Conservation (phyloP, 2,888 invertebrate species). For the Zonitis immaculata region DNA sequence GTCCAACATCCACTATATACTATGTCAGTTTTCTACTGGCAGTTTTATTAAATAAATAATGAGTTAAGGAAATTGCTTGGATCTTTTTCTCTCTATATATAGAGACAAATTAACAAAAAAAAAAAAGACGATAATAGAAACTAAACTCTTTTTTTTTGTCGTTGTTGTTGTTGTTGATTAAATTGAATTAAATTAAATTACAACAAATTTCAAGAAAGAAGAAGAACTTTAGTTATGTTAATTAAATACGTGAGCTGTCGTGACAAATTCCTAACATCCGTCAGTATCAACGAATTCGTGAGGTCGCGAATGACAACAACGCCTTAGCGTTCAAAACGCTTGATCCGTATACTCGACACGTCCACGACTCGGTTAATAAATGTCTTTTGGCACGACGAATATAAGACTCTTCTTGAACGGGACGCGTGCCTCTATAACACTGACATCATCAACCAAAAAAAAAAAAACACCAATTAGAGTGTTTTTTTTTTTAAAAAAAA, state of each 20-base stretch:
- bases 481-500: no score
- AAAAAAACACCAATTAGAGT: no score
- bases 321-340: conserved; percentile 9
- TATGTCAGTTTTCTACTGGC: neutral
- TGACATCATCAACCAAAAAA: neutral
- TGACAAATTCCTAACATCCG: conserved; percentile 42
- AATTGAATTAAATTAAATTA: conserved; percentile 32
- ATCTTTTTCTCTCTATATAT: conserved; percentile 20
- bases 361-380: conserved; percentile 30
- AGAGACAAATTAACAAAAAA: conserved; percentile 19
- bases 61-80: conserved; percentile 25
- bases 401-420: no score
- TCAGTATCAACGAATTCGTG: conserved; percentile 36
- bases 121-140: no score
- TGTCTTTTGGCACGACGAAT: conserved; percentile 25
- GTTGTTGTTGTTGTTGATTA: neutral
- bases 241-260: conserved; percentile 43
- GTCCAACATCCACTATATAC: no score
- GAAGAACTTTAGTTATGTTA: conserved; percentile 43
- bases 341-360: conserved; percentile 28
- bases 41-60: conserved; percentile 27
- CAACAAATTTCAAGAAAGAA: conserved; percentile 32
- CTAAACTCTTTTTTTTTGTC: no score
- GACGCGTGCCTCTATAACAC: no score
- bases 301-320: conserved; percentile 18